A percentile compares a stretch with the other conserved stretches of the same genome.
phyloP scores from a whole-genome alignment of 2,888 invertebrate genomes.

The Epistrophe eligans region DNA sequence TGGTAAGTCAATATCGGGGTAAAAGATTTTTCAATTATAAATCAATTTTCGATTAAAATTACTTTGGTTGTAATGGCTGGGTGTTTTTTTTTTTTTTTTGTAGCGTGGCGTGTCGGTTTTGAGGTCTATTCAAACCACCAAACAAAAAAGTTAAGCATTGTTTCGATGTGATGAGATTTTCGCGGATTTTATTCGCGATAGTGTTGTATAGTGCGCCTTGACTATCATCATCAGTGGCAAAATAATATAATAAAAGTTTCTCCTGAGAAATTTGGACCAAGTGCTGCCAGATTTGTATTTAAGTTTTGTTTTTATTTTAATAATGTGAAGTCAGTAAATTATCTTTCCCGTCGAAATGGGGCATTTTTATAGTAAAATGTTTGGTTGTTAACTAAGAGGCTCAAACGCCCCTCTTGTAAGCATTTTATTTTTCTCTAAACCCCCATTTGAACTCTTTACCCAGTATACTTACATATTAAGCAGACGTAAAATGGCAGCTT shows the following conservation, averaged over 20 bases:
- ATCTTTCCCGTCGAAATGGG: no score
- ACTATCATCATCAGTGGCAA: constrained; percentile 54
- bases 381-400: no score
- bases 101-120: constrained; percentile 10
- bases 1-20: constrained; percentile 83
- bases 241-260: constrained; percentile 55
- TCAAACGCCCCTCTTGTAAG: no score
- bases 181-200: constrained; percentile 52
- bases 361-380: no score
- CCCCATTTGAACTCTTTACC: no score
- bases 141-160: constrained; percentile 45
- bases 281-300: not conserved
- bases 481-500: no score
- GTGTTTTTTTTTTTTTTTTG: not conserved
- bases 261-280: not conserved
- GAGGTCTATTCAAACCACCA: constrained; percentile 44
- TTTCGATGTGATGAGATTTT: constrained; percentile 43
- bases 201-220: constrained; percentile 39
- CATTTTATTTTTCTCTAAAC: no score
- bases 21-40: constrained; percentile 84
- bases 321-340: no score
- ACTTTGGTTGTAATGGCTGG: constrained; percentile 78
- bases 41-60: constrained; percentile 84
- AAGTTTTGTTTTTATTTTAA: no score
- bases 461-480: no score